These are phyloP conservation scores for Tetropium fuscum DNA, from an alignment of 2,888 invertebrate genomes.

Conservation along the genomic window DNA sequence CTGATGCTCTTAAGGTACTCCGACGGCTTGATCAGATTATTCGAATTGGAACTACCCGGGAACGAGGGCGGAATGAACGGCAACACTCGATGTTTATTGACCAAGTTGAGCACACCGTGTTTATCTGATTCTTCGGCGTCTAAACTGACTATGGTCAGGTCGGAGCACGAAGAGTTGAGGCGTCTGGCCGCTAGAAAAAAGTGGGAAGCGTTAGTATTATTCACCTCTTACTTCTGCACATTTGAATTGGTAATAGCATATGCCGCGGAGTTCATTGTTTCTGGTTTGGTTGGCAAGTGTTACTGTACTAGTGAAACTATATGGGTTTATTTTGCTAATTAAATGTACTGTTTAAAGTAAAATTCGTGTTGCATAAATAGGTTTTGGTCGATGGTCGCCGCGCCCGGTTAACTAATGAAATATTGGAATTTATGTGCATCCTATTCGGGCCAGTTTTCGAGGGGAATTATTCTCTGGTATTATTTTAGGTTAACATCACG, in stretches of 20 bases:
- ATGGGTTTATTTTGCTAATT: slow-evolving; percentile 29
- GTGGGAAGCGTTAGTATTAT: slow-evolving; percentile 29
- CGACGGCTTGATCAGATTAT: slow-evolving; percentile 91
- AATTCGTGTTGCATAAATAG: slow-evolving; percentile 3
- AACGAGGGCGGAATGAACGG: slow-evolving; percentile 95
- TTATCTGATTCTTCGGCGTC: slow-evolving; percentile 67
- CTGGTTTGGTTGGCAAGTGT: slow-evolving; percentile 60
- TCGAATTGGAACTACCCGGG: slow-evolving; percentile 76
- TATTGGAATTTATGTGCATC: too few species aligned
- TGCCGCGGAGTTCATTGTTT: slow-evolving; percentile 37
- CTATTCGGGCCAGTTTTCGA: too few species aligned
- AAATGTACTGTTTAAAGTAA: slow-evolving; percentile 1
- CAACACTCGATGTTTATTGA: slow-evolving; percentile 86
- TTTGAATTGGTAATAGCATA: slow-evolving; percentile 32
- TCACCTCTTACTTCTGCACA: slow-evolving; percentile 33
- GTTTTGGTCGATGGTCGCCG: background rate
- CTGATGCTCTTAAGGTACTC: slow-evolving; percentile 91
- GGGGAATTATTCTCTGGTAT: too few species aligned
- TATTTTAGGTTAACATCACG: too few species aligned
- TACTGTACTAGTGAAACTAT: slow-evolving; percentile 51
- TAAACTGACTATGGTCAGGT: slow-evolving; percentile 67
- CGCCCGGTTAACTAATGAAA: too few species aligned
- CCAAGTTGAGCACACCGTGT: slow-evolving; percentile 71
- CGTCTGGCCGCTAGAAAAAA: slow-evolving; percentile 60
- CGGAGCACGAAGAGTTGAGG: slow-evolving; percentile 64